A percentile compares a stretch with the other conserved stretches of the same genome.
These are phyloP conservation scores for Drosophila hydei DNA, from an alignment of 1,140 invertebrate genomes.

Conservation along the genomic window DNA sequence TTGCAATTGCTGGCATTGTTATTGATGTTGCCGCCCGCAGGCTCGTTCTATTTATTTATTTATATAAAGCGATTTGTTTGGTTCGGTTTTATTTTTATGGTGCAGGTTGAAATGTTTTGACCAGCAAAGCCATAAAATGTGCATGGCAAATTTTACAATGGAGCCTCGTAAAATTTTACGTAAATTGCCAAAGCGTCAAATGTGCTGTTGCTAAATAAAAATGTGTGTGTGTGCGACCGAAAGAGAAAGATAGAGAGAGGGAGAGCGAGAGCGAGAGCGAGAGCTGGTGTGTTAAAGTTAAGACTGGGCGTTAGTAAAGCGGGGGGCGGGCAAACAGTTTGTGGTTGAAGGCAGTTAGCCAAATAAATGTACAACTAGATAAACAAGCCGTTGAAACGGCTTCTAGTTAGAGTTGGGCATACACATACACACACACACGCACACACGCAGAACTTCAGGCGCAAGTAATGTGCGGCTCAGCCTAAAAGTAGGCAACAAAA, in stretches of 20 bases:
- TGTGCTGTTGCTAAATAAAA: conserved; percentile 26
- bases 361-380: conserved; percentile 78
- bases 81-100: conserved; percentile 44
- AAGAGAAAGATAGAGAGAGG: background rate
- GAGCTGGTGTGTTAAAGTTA: background rate
- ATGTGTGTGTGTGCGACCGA: background rate
- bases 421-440: conserved; percentile 23
- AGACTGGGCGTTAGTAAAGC: conserved; percentile 4
- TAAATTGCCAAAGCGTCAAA: conserved; percentile 50
- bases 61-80: conserved; percentile 44
- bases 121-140: conserved; percentile 67
- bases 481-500: conserved; percentile 53
- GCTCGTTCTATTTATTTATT: conserved; percentile 31
- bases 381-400: conserved; percentile 68
- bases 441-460: background rate
- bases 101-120: conserved; percentile 49
- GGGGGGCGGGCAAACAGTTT: conserved; percentile 59
- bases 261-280: background rate
- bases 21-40: conserved; percentile 5
- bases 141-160: conserved; percentile 63
- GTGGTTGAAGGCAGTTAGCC: conserved; percentile 74
- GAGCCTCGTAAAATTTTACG: conserved; percentile 69
- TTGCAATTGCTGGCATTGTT: conserved; percentile 21
- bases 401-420: conserved; percentile 47
- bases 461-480: conserved; percentile 45